Percentiles rank a stretch among this genome's conserved stretches.
Evolutionary conservation across 2,888 invertebrate genomes (phyloP).

Genomic region (Lochmaea crataegi): DNA sequence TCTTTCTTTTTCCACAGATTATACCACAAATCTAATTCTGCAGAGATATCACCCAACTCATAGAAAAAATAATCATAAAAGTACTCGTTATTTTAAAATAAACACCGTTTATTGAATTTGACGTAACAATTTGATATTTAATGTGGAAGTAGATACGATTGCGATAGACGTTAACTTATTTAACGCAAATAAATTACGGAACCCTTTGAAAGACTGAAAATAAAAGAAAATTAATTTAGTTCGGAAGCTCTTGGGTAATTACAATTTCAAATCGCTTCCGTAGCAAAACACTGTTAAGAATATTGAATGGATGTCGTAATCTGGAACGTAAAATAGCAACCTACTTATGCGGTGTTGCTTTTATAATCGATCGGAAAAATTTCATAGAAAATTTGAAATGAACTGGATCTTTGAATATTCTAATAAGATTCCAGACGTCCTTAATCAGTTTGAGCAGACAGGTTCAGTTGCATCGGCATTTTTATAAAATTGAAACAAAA

Average conservation of each 20-base stretch:
- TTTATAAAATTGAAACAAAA: too few species aligned
- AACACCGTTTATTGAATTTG: neutral
- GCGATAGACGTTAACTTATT: neutral
- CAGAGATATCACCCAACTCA: too few species aligned
- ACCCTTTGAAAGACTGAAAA: neutral
- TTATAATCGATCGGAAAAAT: neutral
- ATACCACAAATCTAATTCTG: too few species aligned
- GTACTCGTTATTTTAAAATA: neutral
- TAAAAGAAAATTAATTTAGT: neutral
- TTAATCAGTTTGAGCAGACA: too few species aligned
- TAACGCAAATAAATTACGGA: neutral
- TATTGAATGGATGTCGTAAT: slow-evolving; percentile 15
- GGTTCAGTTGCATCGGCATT: too few species aligned
- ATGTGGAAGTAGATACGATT: neutral
- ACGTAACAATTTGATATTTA: neutral
- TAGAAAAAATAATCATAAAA: too few species aligned
- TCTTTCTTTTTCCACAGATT: too few species aligned
- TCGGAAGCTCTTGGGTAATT: slow-evolving; percentile 8
- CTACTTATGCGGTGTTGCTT: neutral
- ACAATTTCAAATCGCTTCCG: slow-evolving; percentile 21
- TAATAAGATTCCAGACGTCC: too few species aligned
- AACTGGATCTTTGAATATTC: too few species aligned
- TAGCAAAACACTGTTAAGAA: neutral
- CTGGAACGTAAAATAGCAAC: neutral
- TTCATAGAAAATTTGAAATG: too few species aligned